These are phyloP conservation scores for Miichthys miiuy DNA, from an alignment of 2,797 vertebrate species.

Conservation along the genomic window DNA sequence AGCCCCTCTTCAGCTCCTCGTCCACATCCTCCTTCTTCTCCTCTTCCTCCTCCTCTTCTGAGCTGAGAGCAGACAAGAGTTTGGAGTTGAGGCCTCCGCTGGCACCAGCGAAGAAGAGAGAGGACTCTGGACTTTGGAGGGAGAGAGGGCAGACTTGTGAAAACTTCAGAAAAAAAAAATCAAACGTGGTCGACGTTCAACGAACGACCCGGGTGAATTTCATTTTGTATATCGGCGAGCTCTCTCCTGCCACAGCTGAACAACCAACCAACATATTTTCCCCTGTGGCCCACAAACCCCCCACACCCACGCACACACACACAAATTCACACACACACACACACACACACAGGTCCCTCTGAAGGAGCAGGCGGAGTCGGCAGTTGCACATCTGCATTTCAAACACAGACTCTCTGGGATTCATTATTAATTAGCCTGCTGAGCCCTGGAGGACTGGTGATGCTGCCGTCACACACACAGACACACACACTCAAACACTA, in stretches of 20 bases:
- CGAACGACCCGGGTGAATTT: conserved; percentile 35
- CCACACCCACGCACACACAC: conserved; percentile 12
- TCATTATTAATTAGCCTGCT: conserved; percentile 99
- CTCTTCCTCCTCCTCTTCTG: conserved; percentile 48
- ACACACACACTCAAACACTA: conserved; percentile 25
- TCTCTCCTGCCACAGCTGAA: conserved; percentile 57
- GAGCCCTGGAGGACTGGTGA: conserved; percentile 95
- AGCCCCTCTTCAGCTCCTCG: conserved; percentile 65
- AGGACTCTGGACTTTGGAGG: neutral
- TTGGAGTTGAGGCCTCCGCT: conserved; percentile 48
- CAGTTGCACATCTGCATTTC: conserved; percentile 99
- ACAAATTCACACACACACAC: conserved; percentile 35
- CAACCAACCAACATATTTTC: conserved; percentile 64
- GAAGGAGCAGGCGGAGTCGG: conserved; percentile 93
- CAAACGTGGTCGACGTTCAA: conserved; percentile 22
- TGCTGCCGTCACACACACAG: conserved; percentile 77
- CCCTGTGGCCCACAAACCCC: conserved; percentile 40
- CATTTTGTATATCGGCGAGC: conserved; percentile 51
- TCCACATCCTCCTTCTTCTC: conserved; percentile 15
- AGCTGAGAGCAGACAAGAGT: conserved; percentile 57
- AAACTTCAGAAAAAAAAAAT: conserved; percentile 30
- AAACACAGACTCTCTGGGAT: conserved; percentile 98
- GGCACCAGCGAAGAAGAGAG: conserved; percentile 28
- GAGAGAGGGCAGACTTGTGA: conserved; percentile 8
- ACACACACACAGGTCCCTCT: conserved; percentile 81